Evolutionary conservation across 2,113 vertebrate genomes (phyloP), one percentile per base, ranked within the genome.

Genomic region (Saguinus imperator): DNA sequence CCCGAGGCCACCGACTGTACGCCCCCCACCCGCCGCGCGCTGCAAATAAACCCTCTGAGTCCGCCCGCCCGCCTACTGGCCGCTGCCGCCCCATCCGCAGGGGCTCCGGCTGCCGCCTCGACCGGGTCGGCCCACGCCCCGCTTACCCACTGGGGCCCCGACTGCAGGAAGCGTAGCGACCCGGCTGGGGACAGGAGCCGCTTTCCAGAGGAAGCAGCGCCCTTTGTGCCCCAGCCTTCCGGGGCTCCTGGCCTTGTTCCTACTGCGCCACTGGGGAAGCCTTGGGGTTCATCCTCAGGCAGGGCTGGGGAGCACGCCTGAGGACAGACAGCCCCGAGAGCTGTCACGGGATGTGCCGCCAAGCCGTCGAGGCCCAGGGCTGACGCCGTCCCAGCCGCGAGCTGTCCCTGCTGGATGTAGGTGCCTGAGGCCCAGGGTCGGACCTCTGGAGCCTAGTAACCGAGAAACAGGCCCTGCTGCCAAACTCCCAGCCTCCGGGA

Each of bases 21-120:
- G 16, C 50, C 50, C 50, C 96, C 32, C 98, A 98, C 61, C 25
- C 61, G 27, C 5, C 61, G 27, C 27, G 27, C 61, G 61, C 58
- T 29, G 61, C 61, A 13, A 64, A 64, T 64, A 64, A 64, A 64
- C 61, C 61, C 25, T 29, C 27, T 64, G 61, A 64, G 27, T 64
- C 61, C 5, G 12, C 27, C 61, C 12, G 12, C 61, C 61, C 27
- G 27, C 61, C 11, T 64, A 5, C 27, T 64, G 5, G 27, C 61
- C 12, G 27, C 18, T 55, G 14, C 52, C 0, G 61, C 11, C 40
- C 23, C 25, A 58, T 23, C 27, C 18, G 7, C 23, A 76, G 40
- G 23, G 40, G 40, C 23, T 45, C 72, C 13, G 23, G 72, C 18
- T 6, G 18, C 61, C 29, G 11, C 35, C 21, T 84, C 13, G 35